These are phyloP conservation scores for Drosophila glabriapex DNA, from an alignment of 2,888 invertebrate genomes.

Conservation along the genomic window DNA sequence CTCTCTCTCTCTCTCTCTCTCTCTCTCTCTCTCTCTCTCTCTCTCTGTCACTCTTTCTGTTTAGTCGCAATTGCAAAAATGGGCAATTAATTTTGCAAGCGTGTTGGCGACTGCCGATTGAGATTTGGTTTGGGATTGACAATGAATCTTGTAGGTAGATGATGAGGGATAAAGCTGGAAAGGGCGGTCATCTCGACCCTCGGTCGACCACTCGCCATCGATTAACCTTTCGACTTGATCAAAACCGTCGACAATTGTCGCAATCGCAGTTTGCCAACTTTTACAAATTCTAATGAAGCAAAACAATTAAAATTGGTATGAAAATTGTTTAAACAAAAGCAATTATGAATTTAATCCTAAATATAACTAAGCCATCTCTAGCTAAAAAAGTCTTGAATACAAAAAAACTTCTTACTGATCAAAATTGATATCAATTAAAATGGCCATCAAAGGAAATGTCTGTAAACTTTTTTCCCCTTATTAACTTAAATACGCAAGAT, in stretches of 20 bases:
- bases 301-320: neutral
- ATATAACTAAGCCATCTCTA: neutral
- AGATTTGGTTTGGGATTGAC: slow-evolving; percentile 9
- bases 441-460: too few species aligned
- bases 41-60: neutral
- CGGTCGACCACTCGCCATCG: neutral
- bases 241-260: slow-evolving; percentile 4
- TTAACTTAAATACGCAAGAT: neutral
- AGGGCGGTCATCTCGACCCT: slow-evolving; percentile 18
- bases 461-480: neutral
- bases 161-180: slow-evolving; percentile 3
- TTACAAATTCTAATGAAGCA: neutral
- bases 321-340: neutral
- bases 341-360: neutral
- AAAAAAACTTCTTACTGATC: neutral
- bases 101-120: neutral
- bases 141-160: slow-evolving; percentile 9
- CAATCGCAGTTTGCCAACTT: neutral
- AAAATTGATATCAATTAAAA: neutral
- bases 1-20: too few species aligned
- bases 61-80: slow-evolving; percentile 31
- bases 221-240: slow-evolving; percentile 21
- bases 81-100: slow-evolving; percentile 47
- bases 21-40: too few species aligned
- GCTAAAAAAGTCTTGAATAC: neutral